phyloP scores from a whole-genome alignment of 1,140 invertebrate genomes.

The Ceratina calcarata region DNA sequence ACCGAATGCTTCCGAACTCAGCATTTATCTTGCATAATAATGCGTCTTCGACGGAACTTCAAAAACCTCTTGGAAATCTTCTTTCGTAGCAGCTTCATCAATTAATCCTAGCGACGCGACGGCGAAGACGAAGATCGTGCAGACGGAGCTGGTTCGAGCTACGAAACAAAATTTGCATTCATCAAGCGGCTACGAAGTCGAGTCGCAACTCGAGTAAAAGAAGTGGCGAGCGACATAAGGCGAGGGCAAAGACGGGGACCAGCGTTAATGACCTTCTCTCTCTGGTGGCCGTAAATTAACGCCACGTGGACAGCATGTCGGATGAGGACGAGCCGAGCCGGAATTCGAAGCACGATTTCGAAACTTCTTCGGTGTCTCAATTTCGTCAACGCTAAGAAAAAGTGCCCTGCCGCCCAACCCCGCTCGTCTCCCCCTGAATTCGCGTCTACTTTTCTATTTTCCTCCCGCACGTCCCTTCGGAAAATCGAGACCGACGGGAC shows the following conservation, averaged over 20 bases:
- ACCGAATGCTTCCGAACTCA: no score
- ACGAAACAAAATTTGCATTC: slow-evolving; percentile 5
- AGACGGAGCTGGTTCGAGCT: neutral
- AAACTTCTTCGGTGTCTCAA: slow-evolving; percentile 76
- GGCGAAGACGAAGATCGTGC: neutral
- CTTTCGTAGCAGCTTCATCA: neutral
- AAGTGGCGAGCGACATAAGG: slow-evolving; percentile 15
- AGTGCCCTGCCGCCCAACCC: slow-evolving; percentile 17
- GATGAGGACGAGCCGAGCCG: neutral
- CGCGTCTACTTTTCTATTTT: slow-evolving; percentile 8
- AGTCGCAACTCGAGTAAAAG: neutral
- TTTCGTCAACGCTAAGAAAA: slow-evolving; percentile 62
- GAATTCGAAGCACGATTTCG: slow-evolving; percentile 70
- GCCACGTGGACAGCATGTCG: slow-evolving; percentile 34
- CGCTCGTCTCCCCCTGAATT: neutral
- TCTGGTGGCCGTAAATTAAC: slow-evolving; percentile 61
- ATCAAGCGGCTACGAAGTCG: neutral
- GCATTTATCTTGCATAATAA: no score
- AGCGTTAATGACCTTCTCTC: slow-evolving; percentile 42
- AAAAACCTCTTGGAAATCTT: neutral
- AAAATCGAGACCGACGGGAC: neutral
- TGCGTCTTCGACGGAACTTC: neutral
- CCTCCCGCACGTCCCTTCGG: neutral
- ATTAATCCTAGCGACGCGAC: neutral
- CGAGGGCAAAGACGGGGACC: neutral